Evolutionary conservation across 2,888 invertebrate species (phyloP).

Genomic region (Tetramorium bicarinatum): DNA sequence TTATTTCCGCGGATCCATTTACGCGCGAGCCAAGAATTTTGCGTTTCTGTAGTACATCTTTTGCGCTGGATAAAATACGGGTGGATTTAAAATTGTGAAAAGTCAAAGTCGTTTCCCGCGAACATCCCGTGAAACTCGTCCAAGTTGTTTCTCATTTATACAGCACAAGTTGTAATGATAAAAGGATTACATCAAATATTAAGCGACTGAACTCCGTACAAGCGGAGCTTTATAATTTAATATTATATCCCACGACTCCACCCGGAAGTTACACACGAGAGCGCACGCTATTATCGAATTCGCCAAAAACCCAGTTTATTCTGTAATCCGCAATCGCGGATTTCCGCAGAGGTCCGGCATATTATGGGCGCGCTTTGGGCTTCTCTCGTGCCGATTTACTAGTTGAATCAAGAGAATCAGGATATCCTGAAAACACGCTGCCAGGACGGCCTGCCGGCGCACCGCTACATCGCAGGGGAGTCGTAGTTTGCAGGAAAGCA

Average conservation of each 20-base stretch:
- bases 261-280: not conserved
- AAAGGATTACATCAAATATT: not conserved
- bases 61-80: not conserved
- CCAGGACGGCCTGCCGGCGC: constrained; percentile 39
- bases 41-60: not conserved
- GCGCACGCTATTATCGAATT: constrained; percentile 18
- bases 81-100: not conserved
- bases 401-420: constrained; percentile 55
- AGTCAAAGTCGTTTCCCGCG: not conserved
- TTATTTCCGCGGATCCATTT: not conserved
- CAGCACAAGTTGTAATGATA: not conserved
- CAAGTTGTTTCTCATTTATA: not conserved
- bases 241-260: not conserved
- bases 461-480: constrained; percentile 62
- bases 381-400: constrained; percentile 42
- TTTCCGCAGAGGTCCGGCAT: constrained; percentile 23
- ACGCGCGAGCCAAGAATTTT: not conserved
- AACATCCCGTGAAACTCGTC: not conserved
- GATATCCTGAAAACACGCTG: constrained; percentile 55
- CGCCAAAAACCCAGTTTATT: constrained; percentile 16
- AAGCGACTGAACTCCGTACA: not conserved
- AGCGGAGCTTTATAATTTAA: not conserved
- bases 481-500: constrained; percentile 65
- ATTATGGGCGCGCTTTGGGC: constrained; percentile 27
- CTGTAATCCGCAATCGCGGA: constrained; percentile 41